Evolutionary conservation across 2,113 vertebrate genomes (phyloP), one percentile per base, ranked within the genome.

Genomic region (Isichthys henryi): DNA sequence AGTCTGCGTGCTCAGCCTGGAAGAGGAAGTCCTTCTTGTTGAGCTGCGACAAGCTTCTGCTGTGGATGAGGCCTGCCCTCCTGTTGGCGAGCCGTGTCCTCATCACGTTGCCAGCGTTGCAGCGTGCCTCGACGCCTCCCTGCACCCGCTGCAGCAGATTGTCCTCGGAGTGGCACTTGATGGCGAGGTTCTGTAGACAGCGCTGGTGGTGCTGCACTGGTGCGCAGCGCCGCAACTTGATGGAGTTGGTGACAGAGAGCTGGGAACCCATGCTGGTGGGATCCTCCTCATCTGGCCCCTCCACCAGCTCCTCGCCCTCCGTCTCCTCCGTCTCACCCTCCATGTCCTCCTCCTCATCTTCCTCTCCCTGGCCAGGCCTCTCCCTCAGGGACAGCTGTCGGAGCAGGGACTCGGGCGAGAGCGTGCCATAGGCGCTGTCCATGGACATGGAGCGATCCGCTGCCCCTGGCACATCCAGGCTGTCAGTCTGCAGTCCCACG

Each of bases 341-440:
- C 19, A 43, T 66, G 7, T 89, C 82, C n/a, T 91, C 91, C 17
- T 92, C 82, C n/a, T 92, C 92, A 50, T 89, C 88, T 7, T 92
- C 95, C 58, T 94, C 95, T 0, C 92, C 93, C 0, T 91, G 92
- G 46, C 90, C 56, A 0, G 85, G 92, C 88, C 53, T 92, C 0
- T 91, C 92, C 90, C 92, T 93, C 35, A 56, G 86, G 35, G 48
- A 66, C 66, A 94, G 91, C 88, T 95, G 95, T 88, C 89, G 91
- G 23, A 94, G 91, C 52, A 97, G 90, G 10, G 97, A 97, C 39
- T 96, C 90, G 0, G 97, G 97, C 0, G 98, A 99, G 8, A 99
- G 96, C 0, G 98, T 99, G 77, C 98, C 98, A 0, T 99, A 99
- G 91, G 98, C 98, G 0, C 98, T 99, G 94, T 99, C 98, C 87